Evolutionary conservation across 2,797 vertebrate species (phyloP), one percentile per base, ranked within the genome.

Genomic region (Rhynchonycteris naso): DNA sequence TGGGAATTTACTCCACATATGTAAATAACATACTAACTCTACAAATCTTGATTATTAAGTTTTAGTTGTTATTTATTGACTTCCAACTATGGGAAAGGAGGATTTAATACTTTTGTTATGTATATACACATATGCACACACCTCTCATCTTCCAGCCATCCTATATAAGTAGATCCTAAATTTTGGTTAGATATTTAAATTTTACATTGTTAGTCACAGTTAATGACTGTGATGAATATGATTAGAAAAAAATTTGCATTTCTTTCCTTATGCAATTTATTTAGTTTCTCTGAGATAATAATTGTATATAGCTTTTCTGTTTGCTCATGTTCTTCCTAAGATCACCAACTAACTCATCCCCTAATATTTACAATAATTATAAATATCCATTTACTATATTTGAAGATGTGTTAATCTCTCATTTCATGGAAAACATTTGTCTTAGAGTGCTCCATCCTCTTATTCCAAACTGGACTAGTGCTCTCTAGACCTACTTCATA

Each of bases 261-360:
- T 78, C 9, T 92, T 95, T 94, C 66, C n/a, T 63, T 52, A 30
- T n/a, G 71, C 28, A 71, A 22, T 1, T 10, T 52, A 43, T 90
- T 80, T 81, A 76, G 61, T 81, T 89, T 72, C 10, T 16, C 15
- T 72, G 58, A 74, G 43, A 28, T 71, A 66, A 47, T 71, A n/a
- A 61, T 72, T 82, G 35, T 33, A 82, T 66, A 86, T 66, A 86
- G 69, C 21, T 86, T 95, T 89, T 19, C 19, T 78, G 28, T 72
- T 90, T 82, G 61, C 68, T 85, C 71, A 59, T 61, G 71, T 86
- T 82, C 80, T 52, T 84, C 22, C 9, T 26, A 30, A 18, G n/a
- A 43, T 35, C 22, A 76, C 22, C 35, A 75, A 88, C 16, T 43
- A 79, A 69, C 65, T 76, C 22, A 58, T 52, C n/a, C 21, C 58